Percentiles rank a stretch among this genome's conserved stretches.
These are phyloP conservation scores for Perognathus longimembris DNA, from an alignment of 2,113 vertebrate genomes.

Conservation along the genomic window DNA sequence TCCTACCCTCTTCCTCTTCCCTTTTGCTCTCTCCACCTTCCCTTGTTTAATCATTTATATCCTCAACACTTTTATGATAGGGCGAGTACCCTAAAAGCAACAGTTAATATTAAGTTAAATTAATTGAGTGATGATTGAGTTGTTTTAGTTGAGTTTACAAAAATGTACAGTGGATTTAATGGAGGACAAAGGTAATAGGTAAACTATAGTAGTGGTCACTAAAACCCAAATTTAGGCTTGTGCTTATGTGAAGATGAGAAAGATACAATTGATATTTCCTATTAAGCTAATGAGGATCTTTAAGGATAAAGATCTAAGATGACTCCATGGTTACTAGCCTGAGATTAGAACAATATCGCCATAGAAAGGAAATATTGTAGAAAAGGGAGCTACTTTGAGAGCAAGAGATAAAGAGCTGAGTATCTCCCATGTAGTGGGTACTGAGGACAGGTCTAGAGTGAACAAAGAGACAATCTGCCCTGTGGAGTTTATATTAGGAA, in stretches of 20 bases:
- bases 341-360: slow-evolving; percentile 1
- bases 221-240: slow-evolving; percentile 10
- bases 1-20: too few relatives aligned
- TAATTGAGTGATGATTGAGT: background rate
- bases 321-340: background rate
- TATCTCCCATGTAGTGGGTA: background rate
- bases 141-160: slow-evolving; percentile 14
- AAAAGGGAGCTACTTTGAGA: background rate
- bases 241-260: background rate
- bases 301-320: background rate
- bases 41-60: background rate
- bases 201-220: background rate
- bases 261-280: background rate
- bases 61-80: background rate
- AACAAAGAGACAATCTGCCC: background rate
- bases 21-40: too few relatives aligned
- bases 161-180: background rate
- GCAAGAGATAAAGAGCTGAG: background rate
- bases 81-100: slow-evolving; percentile 30
- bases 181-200: background rate
- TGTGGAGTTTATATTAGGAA: background rate
- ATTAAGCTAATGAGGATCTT: background rate
- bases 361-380: slow-evolving; percentile 32
- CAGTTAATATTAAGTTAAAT: background rate
- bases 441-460: background rate